Evolutionary conservation across 1,140 invertebrate genomes (phyloP), one percentile per base, ranked within the genome.

Genomic region (Drosophila ironensis): DNA sequence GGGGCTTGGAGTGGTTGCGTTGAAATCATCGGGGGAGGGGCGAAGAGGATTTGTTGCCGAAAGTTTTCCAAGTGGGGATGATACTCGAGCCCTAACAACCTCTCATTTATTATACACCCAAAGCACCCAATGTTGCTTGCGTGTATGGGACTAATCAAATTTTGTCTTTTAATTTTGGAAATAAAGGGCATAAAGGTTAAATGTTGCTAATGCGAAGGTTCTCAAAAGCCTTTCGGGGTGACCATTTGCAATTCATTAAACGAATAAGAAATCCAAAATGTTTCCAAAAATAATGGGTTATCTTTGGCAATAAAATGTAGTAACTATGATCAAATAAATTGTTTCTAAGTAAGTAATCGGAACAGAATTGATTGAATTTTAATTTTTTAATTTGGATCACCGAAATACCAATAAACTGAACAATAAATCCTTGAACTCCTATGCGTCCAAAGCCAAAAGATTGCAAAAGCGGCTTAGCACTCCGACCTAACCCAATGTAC

Each of bases 121-220:
- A 37, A 12, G 24, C 47, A 11, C 38, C 33, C 33, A 64, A 66
- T 20, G 35, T 64, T 53, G 47, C 45, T 81, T 75, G 71, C 76
- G 76, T 80, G 76, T 61, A 53, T 67, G 50, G 53, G 60, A 35
- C 69, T 81, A 81, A 80, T 80, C 66, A 71, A 81, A 81, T 75
- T 67, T 56, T 60, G 71, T 71, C 76, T 71, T 75, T 80, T 60
- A 70, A 75, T 75, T 81, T 71, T 30, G 57, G 28, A 22, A 81
- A 75, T 60, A 27, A 25, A 25, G 37, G 41, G 57, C 47, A 67
- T 56, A 53, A 75, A 80, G 73, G 76, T 69, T 81, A 81, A 81
- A 71, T 73, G 76, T 11, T 70, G 37, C 35, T 80, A 74, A 71
- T 74, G 37, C 28, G 9, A 20, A 33, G 12, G 27, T 33, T 22